Evolutionary conservation across 2,888 invertebrate genomes (phyloP).

Genomic region (Eupithecia abbreviata): DNA sequence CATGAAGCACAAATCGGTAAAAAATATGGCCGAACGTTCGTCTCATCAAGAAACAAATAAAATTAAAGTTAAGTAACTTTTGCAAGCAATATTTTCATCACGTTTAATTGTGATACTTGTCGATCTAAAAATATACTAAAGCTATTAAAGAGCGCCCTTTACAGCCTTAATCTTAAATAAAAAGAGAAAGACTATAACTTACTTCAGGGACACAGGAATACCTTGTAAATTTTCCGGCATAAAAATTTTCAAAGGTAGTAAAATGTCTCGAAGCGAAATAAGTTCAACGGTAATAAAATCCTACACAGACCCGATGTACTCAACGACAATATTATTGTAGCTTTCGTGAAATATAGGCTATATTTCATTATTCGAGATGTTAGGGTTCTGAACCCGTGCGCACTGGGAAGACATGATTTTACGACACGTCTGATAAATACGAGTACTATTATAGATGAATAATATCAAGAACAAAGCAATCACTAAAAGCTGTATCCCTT

Average conservation of each 20-base stretch:
- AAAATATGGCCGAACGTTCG: neutral
- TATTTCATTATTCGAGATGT: conserved; percentile 30
- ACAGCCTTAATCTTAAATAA: conserved; percentile 55
- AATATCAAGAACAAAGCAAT: neutral
- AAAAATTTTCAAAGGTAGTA: conserved; percentile 51
- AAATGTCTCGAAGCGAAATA: conserved; percentile 48
- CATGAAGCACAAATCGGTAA: neutral
- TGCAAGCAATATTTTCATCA: conserved; percentile 52
- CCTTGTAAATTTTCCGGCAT: conserved; percentile 62
- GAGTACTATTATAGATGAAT: neutral
- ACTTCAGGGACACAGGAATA: conserved; percentile 55
- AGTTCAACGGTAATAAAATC: conserved; percentile 53
- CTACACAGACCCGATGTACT: conserved; percentile 57
- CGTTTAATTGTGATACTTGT: conserved; percentile 54
- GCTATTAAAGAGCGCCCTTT: conserved; percentile 59
- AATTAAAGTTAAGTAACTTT: conserved; percentile 25
- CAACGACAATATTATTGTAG: conserved; percentile 38
- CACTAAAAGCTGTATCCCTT: neutral
- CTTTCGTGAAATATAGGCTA: conserved; percentile 42
- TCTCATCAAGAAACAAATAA: neutral
- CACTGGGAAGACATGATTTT: conserved; percentile 11
- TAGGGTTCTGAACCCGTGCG: conserved; percentile 24
- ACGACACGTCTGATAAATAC: neutral
- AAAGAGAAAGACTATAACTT: conserved; percentile 60
- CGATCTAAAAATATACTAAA: conserved; percentile 53